Percentiles rank a stretch among this genome's conserved stretches.
Conservation (phyloP, 1,140 invertebrate genomes). For the Zaprionus davidi region DNA sequence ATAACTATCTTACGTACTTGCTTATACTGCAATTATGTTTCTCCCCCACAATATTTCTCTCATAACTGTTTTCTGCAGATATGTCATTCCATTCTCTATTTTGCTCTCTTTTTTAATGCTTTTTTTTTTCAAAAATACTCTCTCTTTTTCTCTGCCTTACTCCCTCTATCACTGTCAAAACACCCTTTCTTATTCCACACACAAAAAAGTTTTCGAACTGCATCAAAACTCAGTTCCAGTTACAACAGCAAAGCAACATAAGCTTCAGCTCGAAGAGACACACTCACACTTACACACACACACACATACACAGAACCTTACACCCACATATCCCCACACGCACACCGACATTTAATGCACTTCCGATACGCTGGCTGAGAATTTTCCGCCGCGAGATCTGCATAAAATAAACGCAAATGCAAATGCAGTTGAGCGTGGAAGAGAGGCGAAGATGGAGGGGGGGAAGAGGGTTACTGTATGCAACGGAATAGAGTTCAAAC, state of each 20-base stretch:
- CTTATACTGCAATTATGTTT: too few relatives aligned
- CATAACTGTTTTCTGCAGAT: too few relatives aligned
- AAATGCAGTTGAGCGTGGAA: constrained; percentile 6
- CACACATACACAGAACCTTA: background rate
- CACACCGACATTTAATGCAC: constrained; percentile 56
- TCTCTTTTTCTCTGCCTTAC: background rate
- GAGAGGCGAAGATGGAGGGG: background rate
- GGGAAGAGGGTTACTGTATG: background rate
- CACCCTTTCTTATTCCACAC: too few relatives aligned
- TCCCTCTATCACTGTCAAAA: background rate
- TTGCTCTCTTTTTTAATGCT: too few relatives aligned
- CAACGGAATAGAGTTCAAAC: constrained; percentile 51
- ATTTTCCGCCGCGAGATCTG: constrained; percentile 40
- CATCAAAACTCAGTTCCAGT: background rate
- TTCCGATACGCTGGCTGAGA: constrained; percentile 45
- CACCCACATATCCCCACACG: background rate
- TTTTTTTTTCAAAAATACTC: background rate
- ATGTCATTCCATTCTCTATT: too few relatives aligned
- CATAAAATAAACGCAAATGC: constrained; percentile 63
- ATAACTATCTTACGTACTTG: too few relatives aligned
- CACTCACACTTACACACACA: background rate
- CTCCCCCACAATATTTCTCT: too few relatives aligned
- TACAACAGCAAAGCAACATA: background rate
- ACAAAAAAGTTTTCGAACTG: background rate
- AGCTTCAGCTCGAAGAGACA: background rate